phyloP scores from a whole-genome alignment of 2,888 invertebrate genomes.

The Labia minor region DNA sequence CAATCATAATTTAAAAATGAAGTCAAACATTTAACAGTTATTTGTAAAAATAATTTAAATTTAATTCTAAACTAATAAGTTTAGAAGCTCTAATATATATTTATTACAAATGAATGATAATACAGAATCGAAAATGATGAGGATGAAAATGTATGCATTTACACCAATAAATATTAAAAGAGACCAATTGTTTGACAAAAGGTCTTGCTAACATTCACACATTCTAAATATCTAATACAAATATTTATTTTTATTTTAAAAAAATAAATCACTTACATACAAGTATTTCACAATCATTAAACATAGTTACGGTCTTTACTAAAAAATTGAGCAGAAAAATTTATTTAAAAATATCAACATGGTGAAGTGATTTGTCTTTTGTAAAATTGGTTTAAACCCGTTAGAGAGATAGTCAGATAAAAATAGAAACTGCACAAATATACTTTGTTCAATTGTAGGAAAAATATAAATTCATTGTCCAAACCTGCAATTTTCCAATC shows the following conservation, averaged over 20 bases:
- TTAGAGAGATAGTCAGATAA: neutral
- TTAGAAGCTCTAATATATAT: neutral
- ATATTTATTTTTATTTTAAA: neutral
- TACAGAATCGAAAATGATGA: neutral
- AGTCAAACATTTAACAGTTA: neutral
- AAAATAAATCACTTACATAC: slow-evolving; percentile 13
- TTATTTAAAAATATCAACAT: slow-evolving; percentile 13
- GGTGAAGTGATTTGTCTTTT: slow-evolving; percentile 2
- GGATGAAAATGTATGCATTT: neutral
- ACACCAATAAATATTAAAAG: slow-evolving; percentile 13
- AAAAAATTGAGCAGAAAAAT: slow-evolving; percentile 13
- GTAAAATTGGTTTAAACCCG: slow-evolving; percentile 13
- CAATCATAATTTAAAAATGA: neutral
- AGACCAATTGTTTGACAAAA: neutral
- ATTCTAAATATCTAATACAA: slow-evolving; percentile 4
- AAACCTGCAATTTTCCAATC: slow-evolving; percentile 13
- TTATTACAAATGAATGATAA: neutral
- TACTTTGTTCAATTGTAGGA: neutral
- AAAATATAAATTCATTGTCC: slow-evolving; percentile 8
- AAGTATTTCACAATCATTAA: slow-evolving; percentile 5
- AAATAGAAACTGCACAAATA: neutral
- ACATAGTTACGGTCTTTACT: slow-evolving; percentile 5
- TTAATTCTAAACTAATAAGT: too few relatives aligned
- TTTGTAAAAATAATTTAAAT: too few relatives aligned
- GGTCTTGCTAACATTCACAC: neutral